phyloP scores from a whole-genome alignment of 2,113 vertebrate genomes.

The Hypocryptadius cinnamomeus region DNA sequence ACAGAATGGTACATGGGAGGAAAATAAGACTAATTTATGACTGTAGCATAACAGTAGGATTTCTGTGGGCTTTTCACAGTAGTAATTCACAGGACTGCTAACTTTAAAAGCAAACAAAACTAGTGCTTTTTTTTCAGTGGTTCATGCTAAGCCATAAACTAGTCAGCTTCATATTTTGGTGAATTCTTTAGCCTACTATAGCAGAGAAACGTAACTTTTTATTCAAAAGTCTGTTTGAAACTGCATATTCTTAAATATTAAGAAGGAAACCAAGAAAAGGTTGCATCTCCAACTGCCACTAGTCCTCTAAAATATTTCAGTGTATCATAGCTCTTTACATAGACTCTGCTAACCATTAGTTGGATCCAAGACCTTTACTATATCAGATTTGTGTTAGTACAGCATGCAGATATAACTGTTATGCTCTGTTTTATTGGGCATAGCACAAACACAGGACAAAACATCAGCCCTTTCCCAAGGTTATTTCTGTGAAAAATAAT shows the following conservation, averaged over 20 bases:
- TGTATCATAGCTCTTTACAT: not conserved
- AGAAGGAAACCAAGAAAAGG: not conserved
- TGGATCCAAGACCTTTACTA: not conserved
- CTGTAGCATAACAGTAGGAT: not conserved
- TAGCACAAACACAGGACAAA: not conserved
- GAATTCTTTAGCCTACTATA: not conserved
- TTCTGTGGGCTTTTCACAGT: not conserved
- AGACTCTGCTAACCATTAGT: not conserved
- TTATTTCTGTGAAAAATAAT: not conserved
- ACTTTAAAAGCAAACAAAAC: not conserved
- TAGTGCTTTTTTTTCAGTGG: not conserved
- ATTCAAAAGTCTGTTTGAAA: not conserved
- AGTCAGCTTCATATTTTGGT: not conserved
- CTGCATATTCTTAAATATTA: not conserved
- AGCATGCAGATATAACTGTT: not conserved
- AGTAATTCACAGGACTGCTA: not conserved
- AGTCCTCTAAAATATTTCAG: not conserved
- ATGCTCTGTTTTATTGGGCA: not conserved
- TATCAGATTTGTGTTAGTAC: not conserved
- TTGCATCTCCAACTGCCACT: not conserved
- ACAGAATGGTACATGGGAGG: not conserved
- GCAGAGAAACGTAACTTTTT: not conserved
- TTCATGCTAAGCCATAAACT: not conserved
- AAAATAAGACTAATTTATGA: not conserved
- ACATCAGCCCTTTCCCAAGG: not conserved